Evolutionary conservation across 1,140 invertebrate species (phyloP).

Genomic region (Tetranychus cinnabarinus): DNA sequence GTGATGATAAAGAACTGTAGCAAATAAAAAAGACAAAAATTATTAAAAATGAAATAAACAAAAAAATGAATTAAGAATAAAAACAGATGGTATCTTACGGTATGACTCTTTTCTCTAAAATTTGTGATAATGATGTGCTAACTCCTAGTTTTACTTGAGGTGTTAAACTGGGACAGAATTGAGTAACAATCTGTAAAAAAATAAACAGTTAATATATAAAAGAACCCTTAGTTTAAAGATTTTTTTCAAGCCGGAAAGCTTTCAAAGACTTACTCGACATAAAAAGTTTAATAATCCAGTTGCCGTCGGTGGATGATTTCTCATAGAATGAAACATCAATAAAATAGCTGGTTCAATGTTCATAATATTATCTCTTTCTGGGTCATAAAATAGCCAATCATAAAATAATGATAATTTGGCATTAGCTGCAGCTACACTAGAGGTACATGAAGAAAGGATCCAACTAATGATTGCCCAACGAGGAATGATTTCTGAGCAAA

Average conservation of each 20-base stretch:
- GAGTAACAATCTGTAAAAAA: slow-evolving; percentile 55
- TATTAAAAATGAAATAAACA: not conserved
- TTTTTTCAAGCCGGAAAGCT: not conserved
- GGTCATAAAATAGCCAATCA: slow-evolving; percentile 91
- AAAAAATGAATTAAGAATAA: slow-evolving; percentile 1
- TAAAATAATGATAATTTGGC: slow-evolving; percentile 88
- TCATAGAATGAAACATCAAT: slow-evolving; percentile 91
- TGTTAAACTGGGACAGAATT: slow-evolving; percentile 60
- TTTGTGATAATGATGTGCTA: slow-evolving; percentile 68
- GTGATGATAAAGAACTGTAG: slow-evolving; percentile 43
- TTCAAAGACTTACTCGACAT: slow-evolving; percentile 37
- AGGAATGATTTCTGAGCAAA: slow-evolving; percentile 93
- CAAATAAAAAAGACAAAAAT: not conserved
- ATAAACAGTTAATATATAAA: slow-evolving; percentile 11
- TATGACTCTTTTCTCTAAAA: slow-evolving; percentile 78
- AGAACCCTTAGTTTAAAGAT: not conserved
- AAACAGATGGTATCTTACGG: slow-evolving; percentile 21
- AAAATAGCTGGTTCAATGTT: slow-evolving; percentile 96
- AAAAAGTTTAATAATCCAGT: slow-evolving; percentile 83
- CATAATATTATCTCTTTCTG: slow-evolving; percentile 92
- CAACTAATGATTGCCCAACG: slow-evolving; percentile 95
- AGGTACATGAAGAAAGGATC: slow-evolving; percentile 86
- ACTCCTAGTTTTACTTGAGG: slow-evolving; percentile 71
- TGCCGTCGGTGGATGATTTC: slow-evolving; percentile 80
- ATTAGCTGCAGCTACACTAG: slow-evolving; percentile 74